Percentiles rank a stretch among this genome's conserved stretches.
Evolutionary conservation across 2,797 vertebrate species (phyloP).

Genomic region (Myripristis murdjan): DNA sequence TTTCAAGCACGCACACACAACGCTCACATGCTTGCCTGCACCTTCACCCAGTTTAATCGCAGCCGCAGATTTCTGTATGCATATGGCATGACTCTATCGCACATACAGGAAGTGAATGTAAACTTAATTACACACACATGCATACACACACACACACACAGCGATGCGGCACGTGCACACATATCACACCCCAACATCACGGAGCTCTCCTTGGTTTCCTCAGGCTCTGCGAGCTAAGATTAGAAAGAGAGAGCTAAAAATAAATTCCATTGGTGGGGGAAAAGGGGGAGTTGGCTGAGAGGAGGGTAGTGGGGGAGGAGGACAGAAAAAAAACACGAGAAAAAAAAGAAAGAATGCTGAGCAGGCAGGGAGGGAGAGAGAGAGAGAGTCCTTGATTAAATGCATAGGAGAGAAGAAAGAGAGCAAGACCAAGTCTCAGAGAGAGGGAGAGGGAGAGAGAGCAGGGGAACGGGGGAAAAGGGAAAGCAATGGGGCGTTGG

Average conservation of each 20-base stretch:
- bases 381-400: constrained; percentile 44
- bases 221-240: constrained; percentile 73
- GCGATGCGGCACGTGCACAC: constrained; percentile 44
- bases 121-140: constrained; percentile 23
- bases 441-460: constrained; percentile 1
- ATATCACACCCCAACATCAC: constrained; percentile 61
- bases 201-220: constrained; percentile 49
- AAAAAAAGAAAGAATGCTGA: constrained; percentile 39
- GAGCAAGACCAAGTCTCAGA: neutral
- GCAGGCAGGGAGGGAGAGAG: constrained; percentile 32
- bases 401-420: constrained; percentile 9
- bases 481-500: constrained; percentile 48
- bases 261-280: constrained; percentile 49
- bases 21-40: neutral
- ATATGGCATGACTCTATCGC: constrained; percentile 9
- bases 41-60: neutral
- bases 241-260: constrained; percentile 80
- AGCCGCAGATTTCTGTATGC: constrained; percentile 12
- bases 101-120: constrained; percentile 6
- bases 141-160: neutral
- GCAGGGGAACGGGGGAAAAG: neutral
- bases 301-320: constrained; percentile 11
- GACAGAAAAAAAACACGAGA: neutral
- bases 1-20: neutral
- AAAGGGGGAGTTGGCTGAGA: neutral